Evolutionary conservation across 2,888 invertebrate species (phyloP).

Genomic region (Adela reaumurella): DNA sequence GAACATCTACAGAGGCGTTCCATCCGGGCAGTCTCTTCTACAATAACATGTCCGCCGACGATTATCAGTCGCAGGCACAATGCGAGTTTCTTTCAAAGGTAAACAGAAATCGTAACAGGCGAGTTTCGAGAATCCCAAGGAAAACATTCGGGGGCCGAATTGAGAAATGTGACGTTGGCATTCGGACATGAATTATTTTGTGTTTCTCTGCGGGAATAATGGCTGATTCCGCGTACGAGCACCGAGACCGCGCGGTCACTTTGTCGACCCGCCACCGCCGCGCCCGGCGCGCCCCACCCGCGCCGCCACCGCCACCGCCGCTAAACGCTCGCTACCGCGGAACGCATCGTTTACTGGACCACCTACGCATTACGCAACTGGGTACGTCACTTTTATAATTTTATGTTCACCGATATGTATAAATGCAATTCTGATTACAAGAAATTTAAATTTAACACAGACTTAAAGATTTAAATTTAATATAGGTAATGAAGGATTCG

Average conservation of each 20-base stretch:
- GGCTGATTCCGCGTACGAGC: neutral
- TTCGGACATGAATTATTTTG: neutral
- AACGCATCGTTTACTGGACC: neutral
- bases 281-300: too few relatives aligned
- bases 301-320: too few relatives aligned
- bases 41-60: conserved; percentile 18
- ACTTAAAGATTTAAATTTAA: too few relatives aligned
- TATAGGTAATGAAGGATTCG: too few relatives aligned
- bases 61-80: conserved; percentile 36
- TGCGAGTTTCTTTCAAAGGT: conserved; percentile 32
- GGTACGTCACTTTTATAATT: too few relatives aligned
- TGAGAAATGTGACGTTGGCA: neutral
- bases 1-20: neutral
- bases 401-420: too few relatives aligned
- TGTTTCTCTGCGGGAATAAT: neutral
- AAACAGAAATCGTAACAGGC: conserved; percentile 20
- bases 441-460: too few relatives aligned
- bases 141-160: neutral
- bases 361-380: neutral
- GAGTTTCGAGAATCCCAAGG: neutral
- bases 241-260: neutral
- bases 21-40: neutral
- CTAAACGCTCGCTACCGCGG: neutral
- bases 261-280: too few relatives aligned
- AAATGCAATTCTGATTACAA: too few relatives aligned